Conservation (phyloP, 2,888 invertebrate species). For the Epiblema foenella region DNA sequence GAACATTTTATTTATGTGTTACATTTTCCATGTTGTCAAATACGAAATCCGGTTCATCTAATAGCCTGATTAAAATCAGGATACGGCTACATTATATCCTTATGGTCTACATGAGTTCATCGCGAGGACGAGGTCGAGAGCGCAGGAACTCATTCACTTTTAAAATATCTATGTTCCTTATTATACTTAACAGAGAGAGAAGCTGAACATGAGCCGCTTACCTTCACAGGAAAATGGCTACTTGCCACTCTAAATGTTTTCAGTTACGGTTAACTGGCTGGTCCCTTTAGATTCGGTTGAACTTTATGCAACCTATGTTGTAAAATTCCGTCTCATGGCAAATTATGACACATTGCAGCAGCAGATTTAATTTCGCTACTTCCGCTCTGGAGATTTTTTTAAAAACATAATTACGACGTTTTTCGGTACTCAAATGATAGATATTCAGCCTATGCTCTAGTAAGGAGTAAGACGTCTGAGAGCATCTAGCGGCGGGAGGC, state of each 20-base stretch:
- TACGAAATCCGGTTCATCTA: conserved; percentile 5
- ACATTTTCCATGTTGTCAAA: neutral
- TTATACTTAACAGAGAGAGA: conserved; percentile 13
- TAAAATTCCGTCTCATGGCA: conserved; percentile 29
- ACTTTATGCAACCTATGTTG: conserved; percentile 29
- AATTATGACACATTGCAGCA: conserved; percentile 27
- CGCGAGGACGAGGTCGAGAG: conserved; percentile 65
- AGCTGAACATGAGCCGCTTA: neutral
- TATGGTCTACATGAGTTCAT: conserved; percentile 63
- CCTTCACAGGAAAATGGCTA: conserved; percentile 16
- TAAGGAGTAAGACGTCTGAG: conserved; percentile 22
- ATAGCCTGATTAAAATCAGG: conserved; percentile 46
- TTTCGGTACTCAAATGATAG: conserved; percentile 8
- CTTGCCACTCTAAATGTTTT: neutral
- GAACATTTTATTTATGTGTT: neutral
- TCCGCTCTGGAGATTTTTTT: conserved; percentile 16
- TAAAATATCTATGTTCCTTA: conserved; percentile 52
- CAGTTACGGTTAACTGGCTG: neutral
- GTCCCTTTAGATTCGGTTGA: conserved; percentile 25
- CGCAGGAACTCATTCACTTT: conserved; percentile 58
- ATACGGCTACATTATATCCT: conserved; percentile 60
- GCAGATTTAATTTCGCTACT: conserved; percentile 18
- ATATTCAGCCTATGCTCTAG: conserved; percentile 5
- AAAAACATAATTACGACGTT: conserved; percentile 20
- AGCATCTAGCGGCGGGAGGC: conserved; percentile 41